These are phyloP conservation scores for Leptinotarsa haldemani DNA, from an alignment of 2,888 invertebrate species.

Conservation along the genomic window DNA sequence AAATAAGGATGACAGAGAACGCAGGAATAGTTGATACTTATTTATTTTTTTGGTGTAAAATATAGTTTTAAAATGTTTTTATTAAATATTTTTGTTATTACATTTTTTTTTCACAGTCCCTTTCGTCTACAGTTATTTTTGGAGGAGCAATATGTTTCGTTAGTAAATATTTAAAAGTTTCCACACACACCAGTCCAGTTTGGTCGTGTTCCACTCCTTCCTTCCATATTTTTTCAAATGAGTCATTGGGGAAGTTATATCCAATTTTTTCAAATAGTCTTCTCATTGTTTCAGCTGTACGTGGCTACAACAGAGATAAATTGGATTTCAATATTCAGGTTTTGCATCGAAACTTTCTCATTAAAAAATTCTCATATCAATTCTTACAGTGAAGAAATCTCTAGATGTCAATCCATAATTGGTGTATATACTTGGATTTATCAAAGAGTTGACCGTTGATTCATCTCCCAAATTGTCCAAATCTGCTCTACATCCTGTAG, in stretches of 20 bases:
- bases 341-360: background rate
- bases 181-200: conserved; percentile 69
- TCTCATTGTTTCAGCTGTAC: conserved; percentile 60
- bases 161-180: conserved; percentile 66
- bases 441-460: conserved; percentile 58
- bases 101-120: conserved; percentile 39
- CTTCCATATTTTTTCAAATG: conserved; percentile 68
- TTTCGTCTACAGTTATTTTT: conserved; percentile 44
- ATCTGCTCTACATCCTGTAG: conserved; percentile 55
- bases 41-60: conserved; percentile 28
- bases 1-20: conserved; percentile 56
- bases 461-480: conserved; percentile 59
- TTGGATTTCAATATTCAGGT: background rate
- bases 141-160: conserved; percentile 51
- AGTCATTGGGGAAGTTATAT: conserved; percentile 67
- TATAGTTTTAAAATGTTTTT: conserved; percentile 29
- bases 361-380: background rate
- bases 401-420: conserved; percentile 63
- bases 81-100: conserved; percentile 19
- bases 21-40: conserved; percentile 41
- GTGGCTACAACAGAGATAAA: conserved; percentile 54
- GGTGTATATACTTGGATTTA: conserved; percentile 66
- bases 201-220: conserved; percentile 68
- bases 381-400: conserved; percentile 63
- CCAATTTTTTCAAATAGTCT: conserved; percentile 69